Base-by-base conservation (phyloP, 2,113 vertebrate genomes). In the Vireo altiloquus region DNA sequence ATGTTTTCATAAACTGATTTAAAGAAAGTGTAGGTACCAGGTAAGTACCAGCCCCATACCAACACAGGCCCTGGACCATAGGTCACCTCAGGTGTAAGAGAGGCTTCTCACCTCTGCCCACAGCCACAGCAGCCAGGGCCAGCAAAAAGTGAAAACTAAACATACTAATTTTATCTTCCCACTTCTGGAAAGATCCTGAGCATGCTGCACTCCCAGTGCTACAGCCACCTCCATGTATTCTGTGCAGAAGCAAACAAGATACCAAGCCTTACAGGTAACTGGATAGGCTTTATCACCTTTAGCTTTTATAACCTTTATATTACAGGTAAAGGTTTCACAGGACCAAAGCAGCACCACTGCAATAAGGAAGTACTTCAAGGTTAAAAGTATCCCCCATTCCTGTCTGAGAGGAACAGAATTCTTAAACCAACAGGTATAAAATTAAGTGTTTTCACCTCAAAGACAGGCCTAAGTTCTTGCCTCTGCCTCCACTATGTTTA, bases 181-280 rank as follows among this genome's bases (percentile, higher is more conserved):
- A 3, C 0, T 64, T 20, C 35, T 46, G 53, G 13, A 7, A n/a
- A 61, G 22, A 69, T 8, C 15, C 56, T 20, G 31, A 60, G n/a
- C 0, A 0, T 17, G 25, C 71, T 44, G 11, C 1, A 6, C 7
- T 49, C 35, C 13, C 44, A 9, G 3, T 4, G 19, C 37, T 7
- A 18, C 14, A 70, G 64, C 35, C 13, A 10, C 6, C 25, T 50
- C 42, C 2, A 0, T 7, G 6, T 61, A 6, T 17, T 25, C 46
- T 35, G n/a, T 42, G 71, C 50, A 50, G 69, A 56, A 83, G 30
- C 42, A 54, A 93, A 52, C 15, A 28, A 40, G 31, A 37, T 1
- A 25, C 8, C 4, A 6, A 21, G 33, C 10, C 60, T 46, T 10
- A n/a, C 8, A 21, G n/a, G 9, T 31, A 28, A 13, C 24, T 6